Evolutionary conservation across 2,113 vertebrate species (phyloP).

Genomic region (Zingel zingel): DNA sequence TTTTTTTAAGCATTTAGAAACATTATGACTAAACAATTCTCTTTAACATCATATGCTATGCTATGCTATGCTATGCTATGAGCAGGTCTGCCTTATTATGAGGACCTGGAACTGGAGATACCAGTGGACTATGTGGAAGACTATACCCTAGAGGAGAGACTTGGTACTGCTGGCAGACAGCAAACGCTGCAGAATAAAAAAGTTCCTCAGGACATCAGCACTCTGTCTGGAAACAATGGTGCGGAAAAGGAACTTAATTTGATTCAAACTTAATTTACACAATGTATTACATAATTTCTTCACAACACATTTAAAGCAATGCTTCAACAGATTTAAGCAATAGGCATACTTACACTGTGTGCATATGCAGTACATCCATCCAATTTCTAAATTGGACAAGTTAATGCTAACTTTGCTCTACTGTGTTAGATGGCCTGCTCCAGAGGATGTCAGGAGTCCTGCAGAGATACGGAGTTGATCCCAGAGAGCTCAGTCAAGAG

Average conservation of each 20-base stretch:
- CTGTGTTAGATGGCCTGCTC: conserved; percentile 76
- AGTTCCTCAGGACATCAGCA: conserved; percentile 67
- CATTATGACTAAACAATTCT: not conserved
- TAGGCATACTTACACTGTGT: not conserved
- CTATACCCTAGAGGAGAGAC: conserved; percentile 80
- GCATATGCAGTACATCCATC: not conserved
- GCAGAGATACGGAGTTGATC: conserved; percentile 86
- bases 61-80: conserved; percentile 26
- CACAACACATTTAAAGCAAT: not conserved
- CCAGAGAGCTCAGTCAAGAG: conserved; percentile 89
- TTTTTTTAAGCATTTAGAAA: not conserved
- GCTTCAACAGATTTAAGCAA: not conserved
- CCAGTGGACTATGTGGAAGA: conserved; percentile 82
- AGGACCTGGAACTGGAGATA: conserved; percentile 79
- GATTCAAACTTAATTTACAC: not conserved
- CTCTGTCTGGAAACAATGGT: conserved; percentile 74
- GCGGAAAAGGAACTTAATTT: conserved; percentile 28
- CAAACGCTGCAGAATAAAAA: conserved; percentile 76
- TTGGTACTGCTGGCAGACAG: conserved; percentile 65
- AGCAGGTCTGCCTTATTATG: conserved; percentile 79
- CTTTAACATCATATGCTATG: not conserved
- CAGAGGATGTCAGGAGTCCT: conserved; percentile 87
- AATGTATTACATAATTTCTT: not conserved
- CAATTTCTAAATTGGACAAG: not conserved
- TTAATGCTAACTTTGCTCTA: not conserved